Base-by-base conservation (phyloP, 2,888 invertebrate genomes). In the Melolontha melolontha region DNA sequence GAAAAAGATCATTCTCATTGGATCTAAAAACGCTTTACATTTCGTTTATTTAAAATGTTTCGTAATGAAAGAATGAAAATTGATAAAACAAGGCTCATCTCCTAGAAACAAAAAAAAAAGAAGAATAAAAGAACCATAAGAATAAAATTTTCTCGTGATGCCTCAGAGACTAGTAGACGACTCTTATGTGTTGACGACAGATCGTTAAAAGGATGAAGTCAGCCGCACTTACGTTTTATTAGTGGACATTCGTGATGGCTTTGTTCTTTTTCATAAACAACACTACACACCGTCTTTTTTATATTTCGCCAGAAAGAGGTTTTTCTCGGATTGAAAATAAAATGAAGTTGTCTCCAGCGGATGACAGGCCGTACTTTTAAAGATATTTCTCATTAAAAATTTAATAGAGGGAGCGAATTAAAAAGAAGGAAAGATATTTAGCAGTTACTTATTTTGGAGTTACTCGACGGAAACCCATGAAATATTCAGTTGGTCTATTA, bases 191-290 rank as follows among this genome's bases (percentile, higher is more conserved):
- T 47, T 47, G 44, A 44, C 59, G 59, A 59, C 44, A 39, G 11
- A 40, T n/a, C 59, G 14, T 59, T 59, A 59, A 59, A 17, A 14
- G 59, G 44, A 59, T 34, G 59, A 29, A 59, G 44, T 47, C 14
- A 29, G 47, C 6, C 1, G 29, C 40, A 59, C 59, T 59, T 59
- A 47, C 42, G 41, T 59, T 59, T 59, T 59, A 59, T 59, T 59
- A 44, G 59, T n/a, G 44, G 44, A 59, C 44, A 29, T 59, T 59
- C 44, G 29, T 44, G 29, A 34, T 29, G 22, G 59, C 44, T 14
- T 44, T 29, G 29, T 59, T 44, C 27, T 14, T n/a, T 27, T 59
- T 16, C 14, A 4, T n/a, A 5, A 54, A 50, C 50, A 42, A 59
- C 44, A 44, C 17, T 55, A 12, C 41, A 22, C 12, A 7, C 40